These are phyloP conservation scores for Myathropa florea DNA, from an alignment of 2,888 invertebrate species.

Conservation along the genomic window DNA sequence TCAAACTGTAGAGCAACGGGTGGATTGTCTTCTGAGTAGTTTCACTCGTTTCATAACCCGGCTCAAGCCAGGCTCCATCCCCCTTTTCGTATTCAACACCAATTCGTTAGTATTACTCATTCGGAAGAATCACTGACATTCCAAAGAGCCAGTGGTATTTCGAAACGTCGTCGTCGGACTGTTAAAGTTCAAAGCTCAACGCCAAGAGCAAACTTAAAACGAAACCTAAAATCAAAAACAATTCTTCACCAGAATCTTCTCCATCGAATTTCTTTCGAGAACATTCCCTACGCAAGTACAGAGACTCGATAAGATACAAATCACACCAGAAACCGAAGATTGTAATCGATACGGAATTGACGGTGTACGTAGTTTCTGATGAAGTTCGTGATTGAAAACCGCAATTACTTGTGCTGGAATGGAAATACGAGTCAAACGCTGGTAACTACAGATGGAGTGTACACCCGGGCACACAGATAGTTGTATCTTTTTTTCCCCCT, in stretches of 20 bases:
- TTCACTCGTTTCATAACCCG: no score
- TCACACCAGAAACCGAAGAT: neutral
- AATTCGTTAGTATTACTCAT: no score
- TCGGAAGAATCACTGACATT: no score
- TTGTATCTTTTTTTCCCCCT: neutral
- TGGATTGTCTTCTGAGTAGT: no score
- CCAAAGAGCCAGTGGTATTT: no score
- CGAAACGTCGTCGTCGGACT: no score
- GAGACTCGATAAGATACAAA: neutral
- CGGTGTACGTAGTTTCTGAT: neutral
- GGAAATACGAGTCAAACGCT: neutral
- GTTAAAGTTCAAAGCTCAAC: no score
- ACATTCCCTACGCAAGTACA: neutral
- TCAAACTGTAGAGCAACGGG: no score
- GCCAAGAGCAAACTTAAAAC: neutral
- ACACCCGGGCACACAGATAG: neutral
- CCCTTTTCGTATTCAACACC: no score
- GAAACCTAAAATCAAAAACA: neutral
- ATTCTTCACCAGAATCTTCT: neutral
- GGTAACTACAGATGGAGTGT: neutral
- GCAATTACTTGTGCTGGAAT: conserved; percentile 23
- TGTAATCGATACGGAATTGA: neutral
- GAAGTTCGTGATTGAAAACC: conserved; percentile 21
- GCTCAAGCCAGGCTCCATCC: no score
- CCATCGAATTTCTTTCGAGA: neutral